A percentile compares a stretch with the other conserved stretches of the same genome.
Conservation (phyloP, 2,113 vertebrate genomes). For the Atrichornis clamosus region DNA sequence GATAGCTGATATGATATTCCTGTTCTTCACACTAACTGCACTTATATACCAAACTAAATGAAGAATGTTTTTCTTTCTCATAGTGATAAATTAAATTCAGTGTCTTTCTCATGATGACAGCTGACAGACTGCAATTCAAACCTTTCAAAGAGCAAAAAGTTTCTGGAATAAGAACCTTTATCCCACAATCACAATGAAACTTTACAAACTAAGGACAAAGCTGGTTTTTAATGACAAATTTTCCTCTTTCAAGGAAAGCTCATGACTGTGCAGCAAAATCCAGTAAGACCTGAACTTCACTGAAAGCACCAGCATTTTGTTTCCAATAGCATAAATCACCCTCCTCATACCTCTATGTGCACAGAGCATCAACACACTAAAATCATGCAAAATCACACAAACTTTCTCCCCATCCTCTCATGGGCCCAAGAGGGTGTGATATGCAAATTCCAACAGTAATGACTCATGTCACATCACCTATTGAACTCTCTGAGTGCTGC, state of each 20-base stretch:
- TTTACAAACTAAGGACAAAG: background rate
- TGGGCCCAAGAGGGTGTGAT: background rate
- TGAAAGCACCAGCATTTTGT: background rate
- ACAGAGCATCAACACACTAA: background rate
- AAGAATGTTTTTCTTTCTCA: background rate
- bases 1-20: background rate
- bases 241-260: background rate
- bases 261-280: background rate
- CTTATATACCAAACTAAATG: background rate
- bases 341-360: background rate
- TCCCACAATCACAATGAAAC: background rate
- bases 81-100: background rate
- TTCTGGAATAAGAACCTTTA: background rate
- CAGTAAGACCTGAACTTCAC: background rate
- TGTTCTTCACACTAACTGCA: background rate
- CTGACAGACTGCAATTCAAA: background rate
- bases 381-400: background rate
- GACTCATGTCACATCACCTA: background rate
- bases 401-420: accelerated
- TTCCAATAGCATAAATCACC: background rate
- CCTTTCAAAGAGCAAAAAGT: background rate
- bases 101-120: background rate
- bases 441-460: background rate
- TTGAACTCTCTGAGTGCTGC: accelerated
- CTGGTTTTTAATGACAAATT: background rate